Conservation (phyloP, 2,113 vertebrate species). For the Periophthalmus modestus region DNA sequence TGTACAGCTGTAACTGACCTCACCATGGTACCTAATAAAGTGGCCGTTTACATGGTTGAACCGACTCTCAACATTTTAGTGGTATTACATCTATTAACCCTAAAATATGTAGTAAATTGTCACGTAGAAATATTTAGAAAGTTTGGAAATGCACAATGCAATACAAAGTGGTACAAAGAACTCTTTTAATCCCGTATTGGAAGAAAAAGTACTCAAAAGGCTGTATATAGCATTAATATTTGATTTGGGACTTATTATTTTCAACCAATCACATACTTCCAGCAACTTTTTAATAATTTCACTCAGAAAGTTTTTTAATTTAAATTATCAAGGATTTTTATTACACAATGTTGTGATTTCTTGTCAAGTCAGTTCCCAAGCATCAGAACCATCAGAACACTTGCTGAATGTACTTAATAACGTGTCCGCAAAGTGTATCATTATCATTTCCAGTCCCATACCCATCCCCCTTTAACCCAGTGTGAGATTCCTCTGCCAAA, state of each 20-base stretch:
- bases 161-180: too few relatives aligned
- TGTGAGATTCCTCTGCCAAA: conserved; percentile 53
- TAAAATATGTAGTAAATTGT: too few relatives aligned
- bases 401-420: neutral
- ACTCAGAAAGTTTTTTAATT: too few relatives aligned
- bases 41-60: too few relatives aligned
- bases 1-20: neutral
- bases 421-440: conserved; percentile 5
- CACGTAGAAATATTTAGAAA: too few relatives aligned
- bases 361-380: neutral
- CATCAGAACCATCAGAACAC: neutral
- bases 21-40: neutral
- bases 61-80: too few relatives aligned
- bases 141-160: too few relatives aligned
- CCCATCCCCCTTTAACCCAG: conserved; percentile 45
- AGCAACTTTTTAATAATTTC: too few relatives aligned
- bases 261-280: neutral
- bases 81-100: too few relatives aligned
- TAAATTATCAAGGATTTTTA: too few relatives aligned
- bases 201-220: neutral
- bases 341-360: neutral
- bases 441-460: conserved; percentile 32
- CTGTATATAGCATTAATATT: neutral
- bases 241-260: neutral
- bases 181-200: too few relatives aligned